Conservation (phyloP, 2,113 vertebrate species). For the Gracilinanus agilis region DNA sequence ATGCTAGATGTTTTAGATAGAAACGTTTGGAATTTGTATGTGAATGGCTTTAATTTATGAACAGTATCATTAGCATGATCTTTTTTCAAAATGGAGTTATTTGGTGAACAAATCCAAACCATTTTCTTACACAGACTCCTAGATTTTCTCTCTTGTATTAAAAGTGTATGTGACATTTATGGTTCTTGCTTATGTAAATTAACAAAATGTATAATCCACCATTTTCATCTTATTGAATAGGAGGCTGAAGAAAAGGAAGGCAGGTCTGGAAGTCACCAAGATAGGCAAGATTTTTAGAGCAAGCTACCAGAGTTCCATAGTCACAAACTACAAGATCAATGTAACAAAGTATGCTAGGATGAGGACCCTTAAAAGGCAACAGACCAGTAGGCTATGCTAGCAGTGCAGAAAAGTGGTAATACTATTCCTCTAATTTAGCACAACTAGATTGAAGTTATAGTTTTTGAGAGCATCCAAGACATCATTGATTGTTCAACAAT, state of each 20-base stretch:
- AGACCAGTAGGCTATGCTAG: background rate
- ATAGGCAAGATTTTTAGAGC: background rate
- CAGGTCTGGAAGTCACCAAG: background rate
- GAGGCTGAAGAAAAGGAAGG: background rate
- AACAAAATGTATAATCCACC: background rate
- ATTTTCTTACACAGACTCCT: background rate
- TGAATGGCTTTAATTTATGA: too few species aligned
- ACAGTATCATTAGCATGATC: too few species aligned
- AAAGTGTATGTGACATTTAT: background rate
- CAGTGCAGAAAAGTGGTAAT: background rate
- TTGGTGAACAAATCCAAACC: background rate
- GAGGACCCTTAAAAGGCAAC: background rate
- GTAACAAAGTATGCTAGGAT: background rate
- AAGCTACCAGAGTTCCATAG: background rate
- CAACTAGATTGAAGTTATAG: background rate
- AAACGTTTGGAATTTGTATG: too few species aligned
- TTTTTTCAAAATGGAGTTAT: too few species aligned
- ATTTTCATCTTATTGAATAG: background rate
- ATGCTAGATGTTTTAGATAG: background rate
- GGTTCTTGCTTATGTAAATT: background rate
- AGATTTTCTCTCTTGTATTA: background rate
- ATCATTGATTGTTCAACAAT: background rate
- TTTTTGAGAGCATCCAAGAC: background rate
- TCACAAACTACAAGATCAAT: background rate
- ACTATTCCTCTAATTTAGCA: background rate